Base-by-base conservation (phyloP, 2,113 vertebrate genomes). In the Vulpes vulpes region DNA sequence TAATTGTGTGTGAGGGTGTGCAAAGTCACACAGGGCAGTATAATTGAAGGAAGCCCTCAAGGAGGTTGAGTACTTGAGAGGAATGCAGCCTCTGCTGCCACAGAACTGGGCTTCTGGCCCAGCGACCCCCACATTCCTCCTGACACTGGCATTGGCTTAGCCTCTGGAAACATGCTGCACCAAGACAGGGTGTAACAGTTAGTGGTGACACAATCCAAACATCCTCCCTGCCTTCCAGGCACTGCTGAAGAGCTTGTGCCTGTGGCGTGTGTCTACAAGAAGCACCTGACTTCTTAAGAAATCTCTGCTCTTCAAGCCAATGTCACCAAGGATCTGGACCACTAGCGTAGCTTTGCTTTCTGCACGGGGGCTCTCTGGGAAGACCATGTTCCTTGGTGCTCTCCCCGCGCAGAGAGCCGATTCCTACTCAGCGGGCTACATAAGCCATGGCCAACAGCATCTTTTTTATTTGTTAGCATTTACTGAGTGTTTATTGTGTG, bases 31-130 rank as follows among this genome's bases (percentile, higher is more conserved):
- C 17, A 0, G 30, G 11, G 32, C 27, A 57, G 73, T 0, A 49
- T 64, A 88, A 88, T 93, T 89, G 15, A n/a, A 95, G 91, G 94
- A 98, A 97, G 57, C 59, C 81, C 25, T 93, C 83, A 3, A 43
- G 73, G n/a, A 60, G n/a, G 4, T 0, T 0, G 38, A 2, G 1
- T 22, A 22, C 27, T 60, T 22, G 64, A 49, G 7, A 88, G 89
- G 78, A 69, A 93, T 16, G 32, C 27, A 57, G 76, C 84, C 12
- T 89, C 67, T 73, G 23, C 74, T 87, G 11, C n/a, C 62, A 16
- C 57, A 57, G 92, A 83, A 71, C 82, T 88, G 92, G 93, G 82
- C 35, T 76, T 65, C 82, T 35, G 27, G 74, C 80, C 74, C 53
- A 64, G 7, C 49, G 71, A 60, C 60, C 57, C 25, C 23, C 11